Evolutionary conservation across 2,113 vertebrate genomes (phyloP).

Genomic region (Heptranchias perlo): DNA sequence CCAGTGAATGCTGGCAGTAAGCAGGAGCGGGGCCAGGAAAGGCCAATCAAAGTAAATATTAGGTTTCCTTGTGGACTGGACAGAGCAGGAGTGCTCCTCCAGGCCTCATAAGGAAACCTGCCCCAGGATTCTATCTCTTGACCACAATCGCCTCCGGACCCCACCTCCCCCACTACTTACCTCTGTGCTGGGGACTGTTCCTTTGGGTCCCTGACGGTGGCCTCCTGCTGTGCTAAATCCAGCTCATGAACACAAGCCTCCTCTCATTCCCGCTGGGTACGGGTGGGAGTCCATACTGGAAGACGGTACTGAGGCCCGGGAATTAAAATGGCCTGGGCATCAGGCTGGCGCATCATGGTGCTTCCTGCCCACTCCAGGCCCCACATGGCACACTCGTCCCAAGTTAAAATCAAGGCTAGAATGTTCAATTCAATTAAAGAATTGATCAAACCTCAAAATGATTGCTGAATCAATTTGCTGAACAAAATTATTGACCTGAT

Average conservation of each 20-base stretch:
- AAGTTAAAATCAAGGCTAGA: not conserved
- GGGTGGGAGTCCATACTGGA: not conserved
- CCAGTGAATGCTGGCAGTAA: not conserved
- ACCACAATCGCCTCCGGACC: not conserved
- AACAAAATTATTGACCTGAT: not conserved
- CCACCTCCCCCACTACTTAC: not conserved
- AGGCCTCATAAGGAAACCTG: not conserved
- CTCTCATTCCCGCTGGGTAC: not conserved
- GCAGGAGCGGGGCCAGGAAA: not conserved
- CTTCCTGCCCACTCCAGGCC: not conserved
- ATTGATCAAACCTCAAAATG: not conserved
- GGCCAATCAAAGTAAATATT: not conserved
- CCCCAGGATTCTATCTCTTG: not conserved
- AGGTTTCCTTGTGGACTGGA: not conserved
- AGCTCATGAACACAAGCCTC: not conserved
- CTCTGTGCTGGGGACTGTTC: not conserved
- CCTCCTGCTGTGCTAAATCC: not conserved
- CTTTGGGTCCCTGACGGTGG: too few species aligned
- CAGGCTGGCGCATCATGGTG: not conserved
- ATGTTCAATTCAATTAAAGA: slow-evolving; percentile 3
- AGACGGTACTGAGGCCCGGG: not conserved
- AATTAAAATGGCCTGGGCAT: not conserved
- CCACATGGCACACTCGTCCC: not conserved
- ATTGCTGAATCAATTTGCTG: not conserved
- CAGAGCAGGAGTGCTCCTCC: not conserved